Conservation (phyloP, 2,888 invertebrate species). For the Orthonychiurus folsomi region DNA sequence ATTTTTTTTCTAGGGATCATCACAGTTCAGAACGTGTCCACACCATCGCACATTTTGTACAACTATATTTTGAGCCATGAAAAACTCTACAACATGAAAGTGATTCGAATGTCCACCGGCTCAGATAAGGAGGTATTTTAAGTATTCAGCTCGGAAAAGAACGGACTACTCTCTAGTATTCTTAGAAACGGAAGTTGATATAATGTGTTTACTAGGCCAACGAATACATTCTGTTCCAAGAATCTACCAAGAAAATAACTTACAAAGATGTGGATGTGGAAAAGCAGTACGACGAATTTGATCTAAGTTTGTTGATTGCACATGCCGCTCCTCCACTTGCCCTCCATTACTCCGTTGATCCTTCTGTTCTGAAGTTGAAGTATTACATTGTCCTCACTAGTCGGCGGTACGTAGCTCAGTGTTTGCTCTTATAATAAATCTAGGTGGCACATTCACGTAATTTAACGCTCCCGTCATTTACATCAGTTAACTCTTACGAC, state of each 20-base stretch:
- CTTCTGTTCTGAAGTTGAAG: conserved; percentile 49
- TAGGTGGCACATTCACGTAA: no score
- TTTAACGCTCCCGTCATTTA: neutral
- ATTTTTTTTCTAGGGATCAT: conserved; percentile 49
- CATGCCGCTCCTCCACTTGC: conserved; percentile 44
- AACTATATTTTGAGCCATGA: conserved; percentile 61
- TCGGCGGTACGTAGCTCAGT: conserved; percentile 44
- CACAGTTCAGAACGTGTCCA: conserved; percentile 53
- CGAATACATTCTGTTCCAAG: conserved; percentile 58
- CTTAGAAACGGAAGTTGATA: neutral
- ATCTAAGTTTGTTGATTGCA: conserved; percentile 58
- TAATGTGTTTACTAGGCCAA: conserved; percentile 42
- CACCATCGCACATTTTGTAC: conserved; percentile 57
- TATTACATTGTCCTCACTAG: conserved; percentile 57
- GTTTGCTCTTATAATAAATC: neutral
- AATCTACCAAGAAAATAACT: conserved; percentile 52
- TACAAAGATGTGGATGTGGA: conserved; percentile 55
- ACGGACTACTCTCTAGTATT: neutral
- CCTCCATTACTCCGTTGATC: conserved; percentile 41
- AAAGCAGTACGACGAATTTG: conserved; percentile 57
- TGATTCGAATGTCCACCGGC: conserved; percentile 53
- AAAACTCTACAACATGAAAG: conserved; percentile 58
- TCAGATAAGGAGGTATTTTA: neutral
- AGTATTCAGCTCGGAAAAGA: neutral
- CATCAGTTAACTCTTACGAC: conserved; percentile 3